Base-by-base conservation (phyloP, 2,888 invertebrate species). In the Emmelina monodactyla region DNA sequence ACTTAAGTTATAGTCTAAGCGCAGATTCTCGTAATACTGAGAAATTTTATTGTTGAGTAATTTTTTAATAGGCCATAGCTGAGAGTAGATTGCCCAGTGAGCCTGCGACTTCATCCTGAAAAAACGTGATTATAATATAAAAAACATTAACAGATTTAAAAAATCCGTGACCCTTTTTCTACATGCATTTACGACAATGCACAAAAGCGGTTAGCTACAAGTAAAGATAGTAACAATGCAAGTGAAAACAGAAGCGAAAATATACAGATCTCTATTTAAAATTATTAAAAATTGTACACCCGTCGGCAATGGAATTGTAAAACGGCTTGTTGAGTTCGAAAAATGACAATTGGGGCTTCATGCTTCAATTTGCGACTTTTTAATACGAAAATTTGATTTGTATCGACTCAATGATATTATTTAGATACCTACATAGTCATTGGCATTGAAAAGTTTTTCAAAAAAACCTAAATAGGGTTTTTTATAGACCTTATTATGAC, bases 91-190 rank as follows among this genome's bases (percentile, higher is more conserved):
- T 80, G 70, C 86, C 86, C 64, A 85, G 79, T 45, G 85, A 82
- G 58, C 82, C 82, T 63, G 82, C 75, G 63, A 83, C 67, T 62
- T 88, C 87, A 66, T 86, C 87, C 88, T 88, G 87, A 66, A 85
- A 85, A 63, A 75, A 70, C 54, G 58, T n/a, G n/a, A n/a, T n/a
- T n/a, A n/a, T n/a, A n/a, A n/a, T n/a, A n/a, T n/a, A n/a, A n/a
- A n/a, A n/a, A n/a, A n/a, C n/a, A n/a, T n/a, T n/a, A n/a, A 19
- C 5, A 19, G 19, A 19, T 19, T 19, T 19, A 5, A 19, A 6
- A 19, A 9, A 19, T 19, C 9, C 19, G 19, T 6, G 9, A 6
- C 9, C 5, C 19, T 19, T 19, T 19, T 19, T 6, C 9, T 33
- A 51, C 51, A 51, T 32, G 9, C 25, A 25, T 25, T 19, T 32